Conservation (phyloP, 2,113 vertebrate genomes). For the Pseudois nayaur region DNA sequence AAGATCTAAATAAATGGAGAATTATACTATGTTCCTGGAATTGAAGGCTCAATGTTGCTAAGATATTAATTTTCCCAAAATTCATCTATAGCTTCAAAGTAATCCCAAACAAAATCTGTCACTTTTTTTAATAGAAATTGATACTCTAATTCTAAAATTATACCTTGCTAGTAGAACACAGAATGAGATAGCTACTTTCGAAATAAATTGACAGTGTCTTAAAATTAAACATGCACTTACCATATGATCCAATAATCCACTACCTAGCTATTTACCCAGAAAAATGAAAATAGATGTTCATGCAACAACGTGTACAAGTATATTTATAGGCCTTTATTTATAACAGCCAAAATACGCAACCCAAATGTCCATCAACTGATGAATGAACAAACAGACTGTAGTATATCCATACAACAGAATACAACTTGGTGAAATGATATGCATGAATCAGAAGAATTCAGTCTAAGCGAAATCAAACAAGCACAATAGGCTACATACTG, state of each 20-base stretch:
- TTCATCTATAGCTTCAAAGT: background rate
- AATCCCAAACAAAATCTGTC: background rate
- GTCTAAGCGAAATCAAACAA: background rate
- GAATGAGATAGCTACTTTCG: background rate
- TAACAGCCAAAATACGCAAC: background rate
- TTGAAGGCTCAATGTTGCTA: background rate
- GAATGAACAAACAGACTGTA: background rate
- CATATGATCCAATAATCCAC: background rate
- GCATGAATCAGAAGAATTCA: background rate
- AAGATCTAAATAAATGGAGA: background rate
- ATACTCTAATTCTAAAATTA: constrained; percentile 18
- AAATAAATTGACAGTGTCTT: background rate
- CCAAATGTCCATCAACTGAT: background rate
- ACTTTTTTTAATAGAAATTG: background rate
- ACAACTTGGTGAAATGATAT: background rate
- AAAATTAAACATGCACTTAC: background rate
- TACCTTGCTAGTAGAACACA: background rate
- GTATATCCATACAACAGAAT: background rate
- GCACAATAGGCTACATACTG: background rate
- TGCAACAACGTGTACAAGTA: background rate
- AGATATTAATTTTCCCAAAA: background rate
- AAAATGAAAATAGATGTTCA: constrained; percentile 9
- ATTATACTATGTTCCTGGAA: background rate
- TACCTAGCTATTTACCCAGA: background rate
- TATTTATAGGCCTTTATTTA: background rate